These are phyloP conservation scores for Procambarus virginalis DNA, from an alignment of 1,140 invertebrate species.

Conservation along the genomic window DNA sequence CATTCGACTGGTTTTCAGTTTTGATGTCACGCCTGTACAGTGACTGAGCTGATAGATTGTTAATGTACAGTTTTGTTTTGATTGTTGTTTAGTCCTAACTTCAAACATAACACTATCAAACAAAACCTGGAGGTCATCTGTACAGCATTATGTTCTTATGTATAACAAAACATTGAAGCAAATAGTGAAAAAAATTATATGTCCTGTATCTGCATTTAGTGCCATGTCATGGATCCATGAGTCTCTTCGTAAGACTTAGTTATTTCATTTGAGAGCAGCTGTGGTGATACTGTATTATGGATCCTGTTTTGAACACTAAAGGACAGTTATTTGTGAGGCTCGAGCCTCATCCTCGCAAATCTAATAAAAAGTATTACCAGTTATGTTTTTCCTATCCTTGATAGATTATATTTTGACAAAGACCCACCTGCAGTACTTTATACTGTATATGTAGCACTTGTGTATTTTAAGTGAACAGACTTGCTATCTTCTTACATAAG, in stretches of 20 bases:
- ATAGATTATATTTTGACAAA: too few relatives aligned
- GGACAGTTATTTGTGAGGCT: background rate
- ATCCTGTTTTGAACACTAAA: background rate
- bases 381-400: background rate
- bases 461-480: too few relatives aligned
- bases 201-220: background rate
- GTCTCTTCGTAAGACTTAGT: background rate
- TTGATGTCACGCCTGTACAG: background rate
- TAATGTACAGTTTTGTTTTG: background rate
- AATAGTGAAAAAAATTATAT: background rate
- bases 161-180: background rate
- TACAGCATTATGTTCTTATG: background rate
- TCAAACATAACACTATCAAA: background rate
- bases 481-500: too few relatives aligned
- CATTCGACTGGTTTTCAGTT: background rate
- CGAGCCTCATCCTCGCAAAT: background rate
- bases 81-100: background rate
- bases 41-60: too few relatives aligned
- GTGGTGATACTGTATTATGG: background rate
- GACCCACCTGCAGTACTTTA: too few relatives aligned
- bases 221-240: background rate
- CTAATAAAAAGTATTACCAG: background rate
- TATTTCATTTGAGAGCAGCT: background rate
- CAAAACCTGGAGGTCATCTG: background rate
- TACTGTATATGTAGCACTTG: too few relatives aligned